Evolutionary conservation across 2,888 invertebrate genomes (phyloP).

Genomic region (Archaeoteleia sp.): DNA sequence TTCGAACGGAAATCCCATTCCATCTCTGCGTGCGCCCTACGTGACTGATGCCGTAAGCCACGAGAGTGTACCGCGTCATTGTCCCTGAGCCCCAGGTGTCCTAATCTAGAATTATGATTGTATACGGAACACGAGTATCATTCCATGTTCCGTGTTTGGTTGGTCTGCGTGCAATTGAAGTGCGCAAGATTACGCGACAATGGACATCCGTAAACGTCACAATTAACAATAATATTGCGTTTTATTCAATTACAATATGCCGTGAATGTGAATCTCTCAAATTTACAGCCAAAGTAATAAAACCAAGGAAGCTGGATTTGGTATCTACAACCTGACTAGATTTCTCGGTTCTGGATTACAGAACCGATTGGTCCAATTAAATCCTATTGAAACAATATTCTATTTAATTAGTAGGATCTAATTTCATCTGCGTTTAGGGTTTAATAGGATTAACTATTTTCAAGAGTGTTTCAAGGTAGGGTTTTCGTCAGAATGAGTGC

Average conservation of each 20-base stretch:
- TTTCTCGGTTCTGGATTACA: too few species aligned
- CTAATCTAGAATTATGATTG: conserved; percentile 54
- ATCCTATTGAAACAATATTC: too few species aligned
- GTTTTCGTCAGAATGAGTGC: too few species aligned
- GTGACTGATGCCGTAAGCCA: conserved; percentile 54
- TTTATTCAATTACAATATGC: conserved; percentile 24
- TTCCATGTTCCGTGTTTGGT: conserved; percentile 40
- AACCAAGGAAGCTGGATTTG: too few species aligned
- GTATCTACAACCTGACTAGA: too few species aligned
- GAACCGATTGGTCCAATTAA: too few species aligned
- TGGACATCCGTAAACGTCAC: conserved; percentile 29
- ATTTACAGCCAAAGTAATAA: too few species aligned
- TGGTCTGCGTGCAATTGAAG: conserved; percentile 44
- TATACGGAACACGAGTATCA: conserved; percentile 48
- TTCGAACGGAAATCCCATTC: conserved; percentile 50
- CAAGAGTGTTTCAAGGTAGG: too few species aligned
- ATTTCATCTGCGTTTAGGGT: too few species aligned
- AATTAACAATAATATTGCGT: conserved; percentile 31
- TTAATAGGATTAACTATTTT: too few species aligned
- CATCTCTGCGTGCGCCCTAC: conserved; percentile 49
- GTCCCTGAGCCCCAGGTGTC: conserved; percentile 51
- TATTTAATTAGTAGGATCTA: too few species aligned
- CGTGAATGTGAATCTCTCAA: too few species aligned
- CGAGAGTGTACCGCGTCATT: conserved; percentile 48
- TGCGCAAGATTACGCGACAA: conserved; percentile 38